Conservation (phyloP, 2,797 vertebrate species). For the Scyliorhinus canicula region DNA sequence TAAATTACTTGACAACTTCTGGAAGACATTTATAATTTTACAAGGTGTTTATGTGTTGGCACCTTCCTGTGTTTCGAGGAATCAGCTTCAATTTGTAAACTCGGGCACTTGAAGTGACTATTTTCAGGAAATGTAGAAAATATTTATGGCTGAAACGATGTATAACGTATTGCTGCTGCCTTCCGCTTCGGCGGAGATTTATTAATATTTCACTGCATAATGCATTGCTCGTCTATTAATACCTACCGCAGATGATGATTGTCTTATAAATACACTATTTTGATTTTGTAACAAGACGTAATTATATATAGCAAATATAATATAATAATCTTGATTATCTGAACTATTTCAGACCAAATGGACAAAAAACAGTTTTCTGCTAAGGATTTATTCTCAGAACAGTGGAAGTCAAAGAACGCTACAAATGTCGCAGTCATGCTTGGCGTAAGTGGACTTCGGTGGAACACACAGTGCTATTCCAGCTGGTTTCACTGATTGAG, state of each 20-base stretch:
- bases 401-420: background rate
- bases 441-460: background rate
- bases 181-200: background rate
- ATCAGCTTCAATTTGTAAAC: background rate
- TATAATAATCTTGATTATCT: too few relatives aligned
- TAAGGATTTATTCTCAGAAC: background rate
- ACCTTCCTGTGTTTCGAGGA: background rate
- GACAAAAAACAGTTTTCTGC: background rate
- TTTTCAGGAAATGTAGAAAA: background rate
- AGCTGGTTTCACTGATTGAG: constrained; percentile 34
- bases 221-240: background rate
- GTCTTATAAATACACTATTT: background rate
- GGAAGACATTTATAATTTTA: background rate
- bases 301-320: background rate
- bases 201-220: background rate
- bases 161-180: background rate
- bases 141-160: background rate
- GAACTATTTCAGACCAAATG: background rate
- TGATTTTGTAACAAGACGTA: background rate
- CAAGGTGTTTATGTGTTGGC: background rate
- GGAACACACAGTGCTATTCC: constrained; percentile 30
- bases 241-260: too few relatives aligned
- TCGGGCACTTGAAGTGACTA: background rate
- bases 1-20: background rate
- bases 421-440: constrained; percentile 21